Base-by-base conservation (phyloP, 2,888 invertebrate genomes). In the Mythimna vitellina region DNA sequence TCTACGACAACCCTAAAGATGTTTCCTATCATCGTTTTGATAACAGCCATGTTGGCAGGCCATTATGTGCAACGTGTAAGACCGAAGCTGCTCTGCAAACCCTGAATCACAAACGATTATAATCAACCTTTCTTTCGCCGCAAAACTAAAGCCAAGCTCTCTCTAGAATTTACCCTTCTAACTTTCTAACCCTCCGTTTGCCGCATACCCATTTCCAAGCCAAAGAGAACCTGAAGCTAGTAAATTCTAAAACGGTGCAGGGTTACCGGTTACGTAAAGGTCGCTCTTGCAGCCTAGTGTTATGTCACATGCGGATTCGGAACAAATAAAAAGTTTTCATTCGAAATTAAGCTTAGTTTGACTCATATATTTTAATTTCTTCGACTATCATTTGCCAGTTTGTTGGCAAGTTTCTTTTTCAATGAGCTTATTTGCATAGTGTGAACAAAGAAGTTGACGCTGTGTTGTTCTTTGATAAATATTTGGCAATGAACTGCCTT, bases 251-350 rank as follows among this genome's bases (percentile, higher is more conserved):
- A 78, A 75, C 78, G 65, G 73, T 80, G 82, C 73, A 80, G 68
- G 65, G 68, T 84, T 78, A 80, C 78, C 66, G 78, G 67, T 84
- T 81, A 80, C 78, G 76, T 84, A 81, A 84, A 78, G 81, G 73
- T 77, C 58, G 60, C 22, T 57, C 60, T 64, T 73, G 68, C 70
- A 73, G 68, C 70, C 74, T 58, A 70, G 60, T 51, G 69, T 80
- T 80, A 80, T 76, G 70, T 78, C 76, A 84, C 66, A 81, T 65
- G 66, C 70, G 70, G 60, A 62, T 65, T 80, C 38, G 14, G 42
- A 69, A 65, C 65, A 62, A 74, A 70, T 65, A 65, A 70, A 46
- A 84, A 76, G 65, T 69, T 72, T 60, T 2, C 22, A 65, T 60
- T 54, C 22, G 7, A 58, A 75, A 74, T 74, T 70, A 74, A 69